Base-by-base conservation (phyloP, 1,140 invertebrate genomes). In the Chironomus tepperi region DNA sequence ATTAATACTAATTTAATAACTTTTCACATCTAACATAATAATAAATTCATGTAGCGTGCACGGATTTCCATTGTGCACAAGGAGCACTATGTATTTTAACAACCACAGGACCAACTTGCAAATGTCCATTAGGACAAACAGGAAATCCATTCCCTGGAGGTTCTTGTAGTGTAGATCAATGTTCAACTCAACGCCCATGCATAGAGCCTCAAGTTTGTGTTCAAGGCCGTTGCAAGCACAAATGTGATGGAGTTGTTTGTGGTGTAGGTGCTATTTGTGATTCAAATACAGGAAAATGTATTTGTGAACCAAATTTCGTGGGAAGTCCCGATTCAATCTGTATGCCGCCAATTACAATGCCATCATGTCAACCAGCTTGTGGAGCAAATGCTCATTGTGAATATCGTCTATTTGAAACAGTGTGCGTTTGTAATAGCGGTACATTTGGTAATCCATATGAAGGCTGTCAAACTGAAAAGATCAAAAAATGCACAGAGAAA, bases 81-180 rank as follows among this genome's bases (percentile, higher is more conserved):
- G 92, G 91, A 77, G 93, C 93, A 1, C 89, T 93, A 74, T 97
- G 94, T 80, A 93, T 95, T 74, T 90, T 93, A n/a, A 92, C 93
- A 24, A 88, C 89, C 74, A 86, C 88, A 43, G 94, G 93, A 21
- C 92, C 93, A 15, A 94, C 93, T 2, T 97, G 94, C 79, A 91
- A 92, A 79, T 97, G 94, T 79, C 86, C 89, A 5, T 90, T 93
- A 80, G 93, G 94, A 43, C 92, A 90, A 79, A 87, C 89, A 64
- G 94, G 94, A 1, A 96, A 96, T 84, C 93, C 94, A 18, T 96
- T 96, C 85, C 92, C 93, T 7, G 94, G 94, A 42, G 94, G 94
- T 42, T 84, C 85, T 47, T 97, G 94, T 81, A 84, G 84, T 43
- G 89, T 90, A 43, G 93, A 94, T 81, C 84, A 93, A 47, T 97